A percentile compares a stretch with the other conserved stretches of the same genome.
Evolutionary conservation across 2,888 invertebrate genomes (phyloP).

Genomic region (Sepiola atlantica): DNA sequence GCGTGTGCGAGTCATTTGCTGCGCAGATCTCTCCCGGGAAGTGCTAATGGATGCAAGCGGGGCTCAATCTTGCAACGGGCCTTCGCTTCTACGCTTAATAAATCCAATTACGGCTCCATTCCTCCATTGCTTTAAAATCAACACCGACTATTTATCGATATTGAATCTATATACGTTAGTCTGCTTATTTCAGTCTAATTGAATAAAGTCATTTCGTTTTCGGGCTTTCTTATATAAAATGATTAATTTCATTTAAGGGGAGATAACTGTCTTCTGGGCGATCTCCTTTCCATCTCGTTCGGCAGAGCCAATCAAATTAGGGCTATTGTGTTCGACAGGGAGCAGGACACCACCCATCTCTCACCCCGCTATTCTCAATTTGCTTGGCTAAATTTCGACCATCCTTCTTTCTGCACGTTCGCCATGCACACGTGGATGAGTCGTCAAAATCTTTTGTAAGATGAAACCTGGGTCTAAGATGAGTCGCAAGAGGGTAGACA

Average conservation of each 20-base stretch:
- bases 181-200: conserved; percentile 42
- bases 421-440: not conserved
- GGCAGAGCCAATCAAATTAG: conserved; percentile 36
- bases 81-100: conserved; percentile 39
- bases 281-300: not conserved
- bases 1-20: not conserved
- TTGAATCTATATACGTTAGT: conserved; percentile 47
- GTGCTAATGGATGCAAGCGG: too few species aligned
- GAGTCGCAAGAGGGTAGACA: not conserved
- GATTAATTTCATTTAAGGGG: conserved; percentile 46
- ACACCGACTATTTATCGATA: conserved; percentile 47
- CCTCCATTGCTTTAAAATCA: conserved; percentile 43
- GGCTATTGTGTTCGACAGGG: conserved; percentile 39
- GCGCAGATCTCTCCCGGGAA: not conserved
- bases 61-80: conserved; percentile 36
- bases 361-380: not conserved
- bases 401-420: conserved; percentile 11
- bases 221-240: conserved; percentile 45
- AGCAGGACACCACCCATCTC: not conserved
- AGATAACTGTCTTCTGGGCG: not conserved
- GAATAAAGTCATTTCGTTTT: conserved; percentile 39
- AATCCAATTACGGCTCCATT: conserved; percentile 35
- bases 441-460: not conserved
- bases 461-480: too few species aligned
- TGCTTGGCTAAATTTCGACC: not conserved